Conservation (phyloP, 2,113 vertebrate species). For the Prunella fulvescens region DNA sequence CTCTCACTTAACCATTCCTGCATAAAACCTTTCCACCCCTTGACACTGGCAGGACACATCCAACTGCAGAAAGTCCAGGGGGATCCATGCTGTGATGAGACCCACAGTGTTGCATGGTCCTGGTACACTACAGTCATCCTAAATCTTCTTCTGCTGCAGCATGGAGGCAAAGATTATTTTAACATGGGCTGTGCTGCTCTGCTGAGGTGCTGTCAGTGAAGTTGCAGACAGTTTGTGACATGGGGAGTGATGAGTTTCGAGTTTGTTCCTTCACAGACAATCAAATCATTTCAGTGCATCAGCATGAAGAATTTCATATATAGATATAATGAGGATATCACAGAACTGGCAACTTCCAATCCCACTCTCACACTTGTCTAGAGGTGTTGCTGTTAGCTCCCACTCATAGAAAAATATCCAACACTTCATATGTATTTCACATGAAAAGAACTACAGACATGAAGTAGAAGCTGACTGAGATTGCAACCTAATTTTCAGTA, state of each 20-base stretch:
- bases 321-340: not conserved
- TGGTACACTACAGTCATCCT: not conserved
- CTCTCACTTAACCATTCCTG: not conserved
- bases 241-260: not conserved
- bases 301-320: not conserved
- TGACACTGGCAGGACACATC: not conserved
- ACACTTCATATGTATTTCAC: not conserved
- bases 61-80: not conserved
- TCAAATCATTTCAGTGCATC: not conserved
- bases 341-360: not conserved
- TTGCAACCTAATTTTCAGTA: not conserved
- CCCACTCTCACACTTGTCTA: not conserved
- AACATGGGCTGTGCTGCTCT: not conserved
- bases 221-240: not conserved
- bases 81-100: not conserved
- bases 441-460: not conserved
- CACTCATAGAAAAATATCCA: not conserved
- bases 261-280: too few relatives aligned
- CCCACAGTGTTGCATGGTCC: not conserved
- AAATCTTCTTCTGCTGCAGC: not conserved
- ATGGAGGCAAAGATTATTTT: not conserved
- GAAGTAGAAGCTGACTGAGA: not conserved
- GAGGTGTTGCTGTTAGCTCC: slow-evolving; percentile 2
- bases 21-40: not conserved
- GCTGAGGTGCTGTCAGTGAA: not conserved